Percentiles rank a stretch among this genome's conserved stretches.
These are phyloP conservation scores for Drosophila novamexicana DNA, from an alignment of 1,140 invertebrate species.

Conservation along the genomic window DNA sequence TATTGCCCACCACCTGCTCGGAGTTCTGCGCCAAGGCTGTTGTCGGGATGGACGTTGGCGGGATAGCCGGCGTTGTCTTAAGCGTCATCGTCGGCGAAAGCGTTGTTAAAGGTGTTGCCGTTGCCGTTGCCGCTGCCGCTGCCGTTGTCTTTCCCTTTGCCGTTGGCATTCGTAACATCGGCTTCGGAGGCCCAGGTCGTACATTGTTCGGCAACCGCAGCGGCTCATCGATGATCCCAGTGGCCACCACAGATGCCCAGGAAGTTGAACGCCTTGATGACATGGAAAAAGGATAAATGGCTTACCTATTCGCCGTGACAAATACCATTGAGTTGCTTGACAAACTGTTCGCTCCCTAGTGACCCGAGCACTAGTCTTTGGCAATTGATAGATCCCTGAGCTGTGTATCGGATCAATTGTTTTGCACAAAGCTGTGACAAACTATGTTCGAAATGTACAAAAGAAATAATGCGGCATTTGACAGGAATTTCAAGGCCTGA, in stretches of 20 bases:
- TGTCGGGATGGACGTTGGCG: neutral
- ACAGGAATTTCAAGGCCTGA: neutral
- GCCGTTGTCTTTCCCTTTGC: neutral
- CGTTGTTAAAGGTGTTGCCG: too few relatives aligned
- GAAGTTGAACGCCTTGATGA: constrained; percentile 5
- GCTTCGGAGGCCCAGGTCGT: neutral
- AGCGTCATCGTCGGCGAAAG: too few relatives aligned
- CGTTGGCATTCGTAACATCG: neutral
- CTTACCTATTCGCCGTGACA: neutral
- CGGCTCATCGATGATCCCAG: constrained; percentile 14
- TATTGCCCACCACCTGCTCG: neutral
- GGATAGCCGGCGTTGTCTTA: neutral
- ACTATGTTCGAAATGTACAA: neutral
- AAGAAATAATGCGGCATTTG: neutral
- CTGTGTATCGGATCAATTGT: too few relatives aligned
- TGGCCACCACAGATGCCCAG: constrained; percentile 36
- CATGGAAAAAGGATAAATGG: neutral
- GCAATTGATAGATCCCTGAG: neutral
- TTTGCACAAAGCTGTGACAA: neutral
- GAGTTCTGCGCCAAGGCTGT: neutral
- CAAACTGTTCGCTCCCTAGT: too few relatives aligned
- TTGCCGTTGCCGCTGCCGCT: neutral
- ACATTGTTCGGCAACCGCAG: neutral
- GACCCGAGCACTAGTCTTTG: neutral
- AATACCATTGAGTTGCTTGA: too few relatives aligned